Evolutionary conservation across 2,113 vertebrate genomes (phyloP).

Genomic region (Condylura cristata): DNA sequence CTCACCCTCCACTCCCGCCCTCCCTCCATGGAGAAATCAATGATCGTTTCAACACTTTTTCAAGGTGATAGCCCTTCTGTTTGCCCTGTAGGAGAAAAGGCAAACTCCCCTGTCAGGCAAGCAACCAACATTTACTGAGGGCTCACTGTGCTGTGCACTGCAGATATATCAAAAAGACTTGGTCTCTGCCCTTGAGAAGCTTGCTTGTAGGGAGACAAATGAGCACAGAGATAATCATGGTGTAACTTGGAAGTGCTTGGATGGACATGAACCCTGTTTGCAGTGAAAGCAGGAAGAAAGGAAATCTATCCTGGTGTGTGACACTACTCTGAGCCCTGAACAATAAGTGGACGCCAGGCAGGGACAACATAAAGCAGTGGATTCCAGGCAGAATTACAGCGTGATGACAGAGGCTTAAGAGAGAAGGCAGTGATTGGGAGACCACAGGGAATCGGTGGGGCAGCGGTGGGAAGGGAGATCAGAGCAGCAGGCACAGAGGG

Average conservation of each 20-base stretch:
- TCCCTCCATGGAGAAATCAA: not conserved
- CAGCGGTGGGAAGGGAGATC: not conserved
- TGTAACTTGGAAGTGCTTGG: not conserved
- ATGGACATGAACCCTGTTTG: not conserved
- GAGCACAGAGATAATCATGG: not conserved
- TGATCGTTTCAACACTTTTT: not conserved
- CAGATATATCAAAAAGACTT: not conserved
- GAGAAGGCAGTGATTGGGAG: not conserved
- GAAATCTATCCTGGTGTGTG: not conserved
- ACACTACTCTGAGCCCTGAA: not conserved
- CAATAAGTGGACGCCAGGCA: not conserved
- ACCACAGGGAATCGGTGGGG: fast-evolving
- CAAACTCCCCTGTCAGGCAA: not conserved
- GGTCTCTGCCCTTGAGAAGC: not conserved
- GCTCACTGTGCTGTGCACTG: fast-evolving
- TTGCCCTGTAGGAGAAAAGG: not conserved
- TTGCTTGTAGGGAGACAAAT: not conserved
- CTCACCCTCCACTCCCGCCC: not conserved
- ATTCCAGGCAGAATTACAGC: not conserved
- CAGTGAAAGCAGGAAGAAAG: not conserved
- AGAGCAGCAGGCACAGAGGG: not conserved
- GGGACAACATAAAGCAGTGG: not conserved
- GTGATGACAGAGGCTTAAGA: not conserved
- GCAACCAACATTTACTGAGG: not conserved
- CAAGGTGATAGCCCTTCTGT: not conserved